Percentiles rank a stretch among this genome's conserved stretches.
These are phyloP conservation scores for Brachystomella parvula DNA, from an alignment of 1,140 invertebrate species.

Conservation along the genomic window DNA sequence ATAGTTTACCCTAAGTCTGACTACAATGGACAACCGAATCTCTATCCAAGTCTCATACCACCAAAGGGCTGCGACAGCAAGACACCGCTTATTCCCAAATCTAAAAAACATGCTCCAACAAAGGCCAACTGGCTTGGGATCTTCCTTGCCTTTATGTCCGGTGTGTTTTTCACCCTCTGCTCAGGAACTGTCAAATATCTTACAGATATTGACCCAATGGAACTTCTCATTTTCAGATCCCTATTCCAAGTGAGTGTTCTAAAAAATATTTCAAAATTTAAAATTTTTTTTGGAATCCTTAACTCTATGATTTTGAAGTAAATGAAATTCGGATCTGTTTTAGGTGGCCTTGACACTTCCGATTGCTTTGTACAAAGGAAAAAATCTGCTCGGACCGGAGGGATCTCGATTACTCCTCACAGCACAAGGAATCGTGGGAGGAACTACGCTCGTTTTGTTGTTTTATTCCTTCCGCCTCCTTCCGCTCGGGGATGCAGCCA, in stretches of 20 bases:
- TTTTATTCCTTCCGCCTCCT: conserved; percentile 51
- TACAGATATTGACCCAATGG: conserved; percentile 47
- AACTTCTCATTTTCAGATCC: conserved; percentile 45
- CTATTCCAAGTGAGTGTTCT: conserved; percentile 42
- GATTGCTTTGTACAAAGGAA: conserved; percentile 40
- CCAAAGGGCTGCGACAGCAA: conserved; percentile 4
- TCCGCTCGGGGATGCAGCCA: conserved; percentile 52
- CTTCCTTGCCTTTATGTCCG: conserved; percentile 47
- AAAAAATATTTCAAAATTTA: not conserved
- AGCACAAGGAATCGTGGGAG: conserved; percentile 48
- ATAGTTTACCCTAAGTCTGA: conserved; percentile 1
- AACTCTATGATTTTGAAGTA: not conserved
- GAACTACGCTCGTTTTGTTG: conserved; percentile 46
- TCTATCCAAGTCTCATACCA: conserved; percentile 27
- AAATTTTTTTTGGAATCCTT: not conserved
- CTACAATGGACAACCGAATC: not conserved
- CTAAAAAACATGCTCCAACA: conserved; percentile 24
- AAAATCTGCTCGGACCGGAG: conserved; percentile 44
- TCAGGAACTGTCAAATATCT: conserved; percentile 48
- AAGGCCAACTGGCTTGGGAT: conserved; percentile 46
- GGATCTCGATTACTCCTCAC: conserved; percentile 45
- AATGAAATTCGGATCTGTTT: not conserved
- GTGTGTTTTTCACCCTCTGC: conserved; percentile 49
- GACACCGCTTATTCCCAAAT: conserved; percentile 34
- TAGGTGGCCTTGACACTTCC: conserved; percentile 43